A percentile compares a stretch with the other conserved stretches of the same genome.
phyloP scores from a whole-genome alignment of 2,797 vertebrate species.

The Danio tinwini region DNA sequence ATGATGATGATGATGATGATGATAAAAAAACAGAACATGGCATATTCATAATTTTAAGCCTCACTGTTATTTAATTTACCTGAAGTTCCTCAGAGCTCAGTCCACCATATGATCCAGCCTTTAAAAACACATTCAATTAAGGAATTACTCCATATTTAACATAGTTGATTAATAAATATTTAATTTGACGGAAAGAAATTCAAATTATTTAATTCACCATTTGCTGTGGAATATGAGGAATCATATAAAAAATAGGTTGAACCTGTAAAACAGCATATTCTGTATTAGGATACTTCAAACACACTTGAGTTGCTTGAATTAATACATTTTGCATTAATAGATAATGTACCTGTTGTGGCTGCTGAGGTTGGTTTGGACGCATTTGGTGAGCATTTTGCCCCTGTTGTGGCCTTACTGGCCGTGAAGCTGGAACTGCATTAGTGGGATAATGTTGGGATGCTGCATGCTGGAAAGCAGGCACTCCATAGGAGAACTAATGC shows the following conservation, averaged over 20 bases:
- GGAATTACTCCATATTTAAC: neutral
- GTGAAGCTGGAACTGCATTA: constrained; percentile 6
- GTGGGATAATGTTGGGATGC: neutral
- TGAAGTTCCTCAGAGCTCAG: constrained; percentile 18
- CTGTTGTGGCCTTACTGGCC: neutral
- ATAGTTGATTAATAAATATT: neutral
- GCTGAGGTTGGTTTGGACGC: neutral
- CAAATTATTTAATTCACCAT: neutral
- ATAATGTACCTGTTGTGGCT: neutral
- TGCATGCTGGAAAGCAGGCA: neutral
- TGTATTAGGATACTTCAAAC: neutral
- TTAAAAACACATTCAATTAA: neutral
- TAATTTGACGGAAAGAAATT: neutral
- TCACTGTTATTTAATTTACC: neutral
- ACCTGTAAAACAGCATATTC: neutral
- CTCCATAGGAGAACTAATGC: constrained; percentile 18
- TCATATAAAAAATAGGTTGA: constrained; percentile 10
- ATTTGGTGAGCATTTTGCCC: neutral
- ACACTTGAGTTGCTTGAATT: neutral
- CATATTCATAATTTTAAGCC: neutral
- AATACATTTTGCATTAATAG: neutral
- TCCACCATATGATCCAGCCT: constrained; percentile 18
- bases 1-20: no score
- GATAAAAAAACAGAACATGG: no score
- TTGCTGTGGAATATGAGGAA: neutral